Conservation (phyloP, 1,140 invertebrate species). For the Belonocnema kinseyi region DNA sequence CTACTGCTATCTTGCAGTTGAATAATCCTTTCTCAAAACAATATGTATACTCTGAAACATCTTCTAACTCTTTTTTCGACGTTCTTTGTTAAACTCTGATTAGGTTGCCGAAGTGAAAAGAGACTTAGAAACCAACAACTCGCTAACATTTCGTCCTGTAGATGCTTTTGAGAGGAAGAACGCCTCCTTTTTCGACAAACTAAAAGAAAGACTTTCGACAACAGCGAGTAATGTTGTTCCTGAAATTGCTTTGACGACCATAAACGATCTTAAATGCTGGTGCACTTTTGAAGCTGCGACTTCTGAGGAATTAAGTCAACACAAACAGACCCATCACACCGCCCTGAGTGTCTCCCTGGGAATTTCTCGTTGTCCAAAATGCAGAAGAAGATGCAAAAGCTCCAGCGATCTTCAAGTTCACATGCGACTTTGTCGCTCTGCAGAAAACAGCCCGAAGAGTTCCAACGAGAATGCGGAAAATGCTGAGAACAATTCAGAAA, state of each 20-base stretch:
- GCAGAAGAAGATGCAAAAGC: slow-evolving; percentile 89
- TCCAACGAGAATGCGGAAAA: slow-evolving; percentile 64
- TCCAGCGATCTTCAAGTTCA: slow-evolving; percentile 85
- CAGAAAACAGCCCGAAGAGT: slow-evolving; percentile 58
- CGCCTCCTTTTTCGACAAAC: slow-evolving; percentile 87
- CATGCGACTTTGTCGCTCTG: slow-evolving; percentile 80
- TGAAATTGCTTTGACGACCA: slow-evolving; percentile 70
- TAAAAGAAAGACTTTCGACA: slow-evolving; percentile 83
- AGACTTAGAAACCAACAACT: slow-evolving; percentile 60
- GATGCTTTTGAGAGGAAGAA: slow-evolving; percentile 81
- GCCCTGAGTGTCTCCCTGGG: slow-evolving; percentile 75
- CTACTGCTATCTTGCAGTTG: slow-evolving; percentile 32
- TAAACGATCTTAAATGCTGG: slow-evolving; percentile 71
- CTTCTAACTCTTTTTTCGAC: not conserved
- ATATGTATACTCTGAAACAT: not conserved
- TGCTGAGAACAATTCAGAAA: slow-evolving; percentile 56
- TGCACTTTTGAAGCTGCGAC: slow-evolving; percentile 71
- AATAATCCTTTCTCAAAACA: slow-evolving; percentile 5
- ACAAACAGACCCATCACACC: slow-evolving; percentile 70
- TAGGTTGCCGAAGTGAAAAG: slow-evolving; percentile 57
- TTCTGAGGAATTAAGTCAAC: slow-evolving; percentile 64
- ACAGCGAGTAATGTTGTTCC: slow-evolving; percentile 72
- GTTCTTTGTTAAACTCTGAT: not conserved
- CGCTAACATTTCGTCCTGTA: slow-evolving; percentile 40
- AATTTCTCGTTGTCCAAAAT: slow-evolving; percentile 90